Base-by-base conservation (phyloP, 1,140 invertebrate species). In the Streblospio benedicti region DNA sequence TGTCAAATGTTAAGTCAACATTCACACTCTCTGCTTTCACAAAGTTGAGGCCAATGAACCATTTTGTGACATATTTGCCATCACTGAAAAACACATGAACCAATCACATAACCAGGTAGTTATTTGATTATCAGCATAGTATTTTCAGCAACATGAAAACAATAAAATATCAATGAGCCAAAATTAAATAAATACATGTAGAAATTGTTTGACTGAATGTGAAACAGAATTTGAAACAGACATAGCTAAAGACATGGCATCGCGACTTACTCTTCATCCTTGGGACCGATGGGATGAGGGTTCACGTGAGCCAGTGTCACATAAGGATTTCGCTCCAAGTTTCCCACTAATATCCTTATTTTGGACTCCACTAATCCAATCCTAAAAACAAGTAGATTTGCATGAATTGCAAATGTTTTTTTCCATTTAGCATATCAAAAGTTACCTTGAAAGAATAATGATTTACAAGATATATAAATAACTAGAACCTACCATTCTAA, bases 31-130 rank as follows among this genome's bases (percentile, higher is more conserved):
- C 85, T 12, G 85, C 84, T 77, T 91, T 92, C 63, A 87, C 84
- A 73, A 98, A 97, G 51, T 88, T 84, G 18, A 99, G 78, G 1
- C 95, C 95, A 69, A 99, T 93, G 73, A 97, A 97, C 96, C 95
- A 99, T 84, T 96, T 90, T 0, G 87, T 89, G 64, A 74, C 68
- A 57, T 67, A 69, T 59, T 69, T 57, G 6, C 65, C 67, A 58
- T 75, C 73, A 67, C 73, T 75, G 66, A 25, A 69, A 68, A n/a
- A n/a, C n/a, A n/a, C n/a, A n/a, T n/a, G n/a, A n/a, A n/a, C n/a
- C n/a, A n/a, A n/a, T n/a, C n/a, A n/a, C n/a, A n/a, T n/a, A n/a
- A n/a, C n/a, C n/a, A n/a, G n/a, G n/a, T n/a, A n/a, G n/a, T n/a
- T n/a, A n/a, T n/a, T n/a, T n/a, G n/a, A n/a, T n/a, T n/a, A n/a